Evolutionary conservation across 2,888 invertebrate genomes (phyloP).

Genomic region (Nycteola revayana): DNA sequence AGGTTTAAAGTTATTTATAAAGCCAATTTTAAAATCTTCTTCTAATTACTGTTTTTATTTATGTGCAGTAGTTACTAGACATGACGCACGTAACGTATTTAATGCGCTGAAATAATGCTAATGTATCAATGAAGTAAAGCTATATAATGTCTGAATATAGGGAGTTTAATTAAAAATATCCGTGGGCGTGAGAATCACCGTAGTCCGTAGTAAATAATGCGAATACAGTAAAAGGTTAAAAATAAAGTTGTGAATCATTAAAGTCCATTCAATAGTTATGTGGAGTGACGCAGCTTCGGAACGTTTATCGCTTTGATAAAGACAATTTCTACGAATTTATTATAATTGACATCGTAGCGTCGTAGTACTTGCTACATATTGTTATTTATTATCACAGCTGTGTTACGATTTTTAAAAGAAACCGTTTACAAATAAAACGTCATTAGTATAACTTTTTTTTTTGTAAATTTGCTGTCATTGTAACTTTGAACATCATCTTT

Average conservation of each 20-base stretch:
- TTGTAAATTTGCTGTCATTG: too few species aligned
- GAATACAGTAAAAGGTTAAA: conserved; percentile 58
- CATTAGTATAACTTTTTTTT: too few species aligned
- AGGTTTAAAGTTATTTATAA: too few species aligned
- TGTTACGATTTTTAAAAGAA: too few species aligned
- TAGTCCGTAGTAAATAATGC: conserved; percentile 66
- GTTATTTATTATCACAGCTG: conserved; percentile 2
- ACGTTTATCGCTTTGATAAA: conserved; percentile 48
- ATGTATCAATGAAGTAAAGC: conserved; percentile 20
- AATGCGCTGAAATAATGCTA: conserved; percentile 5
- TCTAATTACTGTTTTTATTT: too few species aligned
- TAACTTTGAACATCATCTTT: too few species aligned
- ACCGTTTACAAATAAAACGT: too few species aligned
- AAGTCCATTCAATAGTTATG: conserved; percentile 54
- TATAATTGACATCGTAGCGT: conserved; percentile 15
- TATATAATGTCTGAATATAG: conserved; percentile 16
- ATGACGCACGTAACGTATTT: conserved; percentile 2
- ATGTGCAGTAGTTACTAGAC: too few species aligned
- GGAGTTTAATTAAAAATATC: conserved; percentile 40
- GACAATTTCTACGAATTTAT: conserved; percentile 44
- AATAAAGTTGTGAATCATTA: conserved; percentile 70
- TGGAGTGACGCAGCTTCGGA: conserved; percentile 57
- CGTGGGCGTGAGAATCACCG: conserved; percentile 52
- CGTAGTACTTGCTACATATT: conserved; percentile 7
- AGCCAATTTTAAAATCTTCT: too few species aligned